A percentile compares a stretch with the other conserved stretches of the same genome.
These are phyloP conservation scores for Platichthys stellatus DNA, from an alignment of 2,113 vertebrate species.

Conservation along the genomic window DNA sequence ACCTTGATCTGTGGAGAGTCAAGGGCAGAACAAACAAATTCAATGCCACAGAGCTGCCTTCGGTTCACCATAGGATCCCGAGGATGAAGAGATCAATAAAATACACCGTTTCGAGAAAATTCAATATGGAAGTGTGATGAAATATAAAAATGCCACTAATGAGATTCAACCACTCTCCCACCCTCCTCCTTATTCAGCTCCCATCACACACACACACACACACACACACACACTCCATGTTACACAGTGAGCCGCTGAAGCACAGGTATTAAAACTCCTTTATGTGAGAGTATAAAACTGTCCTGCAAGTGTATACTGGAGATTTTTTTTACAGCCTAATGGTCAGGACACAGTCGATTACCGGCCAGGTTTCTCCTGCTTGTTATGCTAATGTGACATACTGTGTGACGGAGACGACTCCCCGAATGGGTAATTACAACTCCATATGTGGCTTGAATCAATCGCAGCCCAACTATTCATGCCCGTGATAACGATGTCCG, in stretches of 20 bases:
- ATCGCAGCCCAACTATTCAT: slow-evolving; percentile 4
- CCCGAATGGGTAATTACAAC: neutral
- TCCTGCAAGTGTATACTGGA: slow-evolving; percentile 2
- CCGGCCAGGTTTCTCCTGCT: slow-evolving; percentile 28
- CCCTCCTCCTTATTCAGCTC: slow-evolving; percentile 1
- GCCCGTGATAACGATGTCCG: slow-evolving; percentile 10
- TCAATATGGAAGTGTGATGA: slow-evolving; percentile 35
- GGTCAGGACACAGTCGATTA: slow-evolving; percentile 38
- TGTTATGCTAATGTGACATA: slow-evolving; percentile 56
- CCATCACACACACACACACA: too few species aligned
- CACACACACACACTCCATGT: neutral
- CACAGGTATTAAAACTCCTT: slow-evolving; percentile 46
- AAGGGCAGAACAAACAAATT: slow-evolving; percentile 39
- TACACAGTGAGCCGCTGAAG: slow-evolving; percentile 11
- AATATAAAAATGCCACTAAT: slow-evolving; percentile 59
- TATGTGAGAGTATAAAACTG: slow-evolving; percentile 51
- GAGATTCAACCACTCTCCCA: slow-evolving; percentile 38
- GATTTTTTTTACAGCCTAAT: slow-evolving; percentile 39
- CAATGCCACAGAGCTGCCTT: slow-evolving; percentile 6
- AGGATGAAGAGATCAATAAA: slow-evolving; percentile 51
- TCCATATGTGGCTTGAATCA: slow-evolving; percentile 37
- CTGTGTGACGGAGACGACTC: slow-evolving; percentile 31
- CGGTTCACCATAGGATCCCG: slow-evolving; percentile 6
- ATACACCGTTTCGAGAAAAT: slow-evolving; percentile 45
- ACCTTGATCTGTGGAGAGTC: slow-evolving; percentile 40